phyloP scores from a whole-genome alignment of 2,888 invertebrate species.

The Noctua janthe region DNA sequence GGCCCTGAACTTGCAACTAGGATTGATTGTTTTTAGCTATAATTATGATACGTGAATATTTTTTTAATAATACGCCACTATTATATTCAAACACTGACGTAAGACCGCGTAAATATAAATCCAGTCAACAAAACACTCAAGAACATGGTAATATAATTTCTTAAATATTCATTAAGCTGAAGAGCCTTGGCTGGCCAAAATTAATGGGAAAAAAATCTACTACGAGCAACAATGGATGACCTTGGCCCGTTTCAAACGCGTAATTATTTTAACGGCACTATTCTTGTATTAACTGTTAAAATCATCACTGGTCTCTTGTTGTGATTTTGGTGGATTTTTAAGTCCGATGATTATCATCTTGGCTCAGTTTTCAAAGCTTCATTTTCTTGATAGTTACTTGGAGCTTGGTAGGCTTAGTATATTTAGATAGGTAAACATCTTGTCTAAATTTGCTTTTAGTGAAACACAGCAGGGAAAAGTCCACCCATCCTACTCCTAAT shows the following conservation, averaged over 20 bases:
- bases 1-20: neutral
- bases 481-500: neutral
- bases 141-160: constrained; percentile 64
- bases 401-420: neutral
- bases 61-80: constrained; percentile 19
- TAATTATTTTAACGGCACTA: constrained; percentile 69
- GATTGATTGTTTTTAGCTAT: neutral
- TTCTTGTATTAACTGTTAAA: constrained; percentile 48
- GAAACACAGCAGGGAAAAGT: neutral
- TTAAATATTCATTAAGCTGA: constrained; percentile 71
- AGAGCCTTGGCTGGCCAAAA: constrained; percentile 70
- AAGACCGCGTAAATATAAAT: constrained; percentile 4
- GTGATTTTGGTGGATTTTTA: constrained; percentile 9
- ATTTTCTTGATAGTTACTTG: neutral
- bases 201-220: constrained; percentile 73
- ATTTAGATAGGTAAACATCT: neutral
- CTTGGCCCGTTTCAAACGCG: constrained; percentile 73
- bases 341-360: neutral
- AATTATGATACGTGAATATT: neutral
- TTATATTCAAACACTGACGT: neutral
- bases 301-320: constrained; percentile 30
- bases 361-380: neutral
- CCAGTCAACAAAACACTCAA: constrained; percentile 46
- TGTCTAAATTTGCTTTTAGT: neutral
- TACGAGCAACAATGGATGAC: constrained; percentile 71